Conservation (phyloP, 2,888 invertebrate genomes). For the Agrochola lota region DNA sequence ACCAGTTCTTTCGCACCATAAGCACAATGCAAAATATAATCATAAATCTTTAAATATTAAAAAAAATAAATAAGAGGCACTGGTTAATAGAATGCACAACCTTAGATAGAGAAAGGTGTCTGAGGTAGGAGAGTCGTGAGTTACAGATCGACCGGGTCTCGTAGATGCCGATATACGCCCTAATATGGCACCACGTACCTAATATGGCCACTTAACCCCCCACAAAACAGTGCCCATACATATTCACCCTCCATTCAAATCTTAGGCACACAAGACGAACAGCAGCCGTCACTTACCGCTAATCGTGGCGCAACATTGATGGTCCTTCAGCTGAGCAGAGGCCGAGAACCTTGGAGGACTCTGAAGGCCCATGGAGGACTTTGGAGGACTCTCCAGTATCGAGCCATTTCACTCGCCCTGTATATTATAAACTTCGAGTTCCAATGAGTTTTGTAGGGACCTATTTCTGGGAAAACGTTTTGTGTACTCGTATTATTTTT, state of each 20-base stretch:
- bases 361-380: slow-evolving; percentile 41
- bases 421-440: slow-evolving; percentile 64
- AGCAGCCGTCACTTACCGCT: slow-evolving; percentile 65
- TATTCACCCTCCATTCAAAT: slow-evolving; percentile 65
- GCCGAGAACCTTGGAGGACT: slow-evolving; percentile 54
- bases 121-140: too few relatives aligned
- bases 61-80: too few relatives aligned
- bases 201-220: slow-evolving; percentile 33
- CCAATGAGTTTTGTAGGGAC: slow-evolving; percentile 22
- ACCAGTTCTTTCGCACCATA: too few relatives aligned
- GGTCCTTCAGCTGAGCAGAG: slow-evolving; percentile 55
- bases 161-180: background rate
- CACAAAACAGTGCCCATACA: slow-evolving; percentile 54
- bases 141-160: background rate
- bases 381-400: slow-evolving; percentile 53
- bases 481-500: slow-evolving; percentile 17
- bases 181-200: slow-evolving; percentile 6
- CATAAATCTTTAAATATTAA: too few relatives aligned
- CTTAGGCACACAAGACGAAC: slow-evolving; percentile 66
- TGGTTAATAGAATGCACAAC: too few relatives aligned
- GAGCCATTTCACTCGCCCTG: slow-evolving; percentile 62
- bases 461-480: background rate
- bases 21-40: too few relatives aligned
- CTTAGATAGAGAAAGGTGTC: too few relatives aligned
- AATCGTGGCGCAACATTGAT: slow-evolving; percentile 67